Percentiles rank a stretch among this genome's conserved stretches.
Evolutionary conservation across 1,140 invertebrate species (phyloP).

Genomic region (Sarcophaga bullata): DNA sequence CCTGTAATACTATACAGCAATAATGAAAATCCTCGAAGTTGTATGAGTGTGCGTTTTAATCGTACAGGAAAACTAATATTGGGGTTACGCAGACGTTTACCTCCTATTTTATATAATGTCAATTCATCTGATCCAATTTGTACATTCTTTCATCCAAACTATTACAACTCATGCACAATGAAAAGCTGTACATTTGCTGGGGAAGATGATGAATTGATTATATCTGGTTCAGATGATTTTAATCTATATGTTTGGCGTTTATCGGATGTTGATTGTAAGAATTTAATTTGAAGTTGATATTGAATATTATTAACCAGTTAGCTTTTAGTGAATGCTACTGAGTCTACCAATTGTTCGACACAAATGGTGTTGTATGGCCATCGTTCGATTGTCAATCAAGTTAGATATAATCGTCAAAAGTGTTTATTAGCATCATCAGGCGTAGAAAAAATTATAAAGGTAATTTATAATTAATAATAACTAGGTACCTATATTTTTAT

Average conservation of each 20-base stretch:
- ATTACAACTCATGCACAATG: slow-evolving; percentile 97
- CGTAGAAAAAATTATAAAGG: slow-evolving; percentile 95
- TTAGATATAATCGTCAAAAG: slow-evolving; percentile 86
- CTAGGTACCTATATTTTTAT: background rate
- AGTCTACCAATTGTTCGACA: slow-evolving; percentile 73
- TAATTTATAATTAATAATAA: slow-evolving; percentile 48
- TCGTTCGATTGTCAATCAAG: slow-evolving; percentile 96
- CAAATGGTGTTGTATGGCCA: slow-evolving; percentile 89
- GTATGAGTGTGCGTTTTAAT: slow-evolving; percentile 93
- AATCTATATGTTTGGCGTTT: slow-evolving; percentile 95
- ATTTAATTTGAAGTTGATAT: slow-evolving; percentile 40
- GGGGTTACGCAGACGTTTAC: slow-evolving; percentile 83
- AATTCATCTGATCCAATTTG: slow-evolving; percentile 75
- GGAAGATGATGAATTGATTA: slow-evolving; percentile 84
- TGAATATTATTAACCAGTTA: slow-evolving; percentile 40
- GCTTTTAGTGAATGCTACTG: slow-evolving; percentile 58
- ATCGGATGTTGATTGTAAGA: slow-evolving; percentile 68
- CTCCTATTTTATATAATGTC: slow-evolving; percentile 84
- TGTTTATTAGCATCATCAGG: slow-evolving; percentile 92
- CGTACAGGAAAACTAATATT: slow-evolving; percentile 80
- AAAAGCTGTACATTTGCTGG: slow-evolving; percentile 97
- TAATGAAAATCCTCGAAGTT: slow-evolving; percentile 76
- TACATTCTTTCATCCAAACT: slow-evolving; percentile 90
- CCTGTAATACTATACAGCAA: slow-evolving; percentile 76
- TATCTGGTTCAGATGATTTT: slow-evolving; percentile 95